A percentile compares a stretch with the other conserved stretches of the same genome.
Evolutionary conservation across 2,888 invertebrate genomes (phyloP).

Genomic region (Hybos culiciformis): DNA sequence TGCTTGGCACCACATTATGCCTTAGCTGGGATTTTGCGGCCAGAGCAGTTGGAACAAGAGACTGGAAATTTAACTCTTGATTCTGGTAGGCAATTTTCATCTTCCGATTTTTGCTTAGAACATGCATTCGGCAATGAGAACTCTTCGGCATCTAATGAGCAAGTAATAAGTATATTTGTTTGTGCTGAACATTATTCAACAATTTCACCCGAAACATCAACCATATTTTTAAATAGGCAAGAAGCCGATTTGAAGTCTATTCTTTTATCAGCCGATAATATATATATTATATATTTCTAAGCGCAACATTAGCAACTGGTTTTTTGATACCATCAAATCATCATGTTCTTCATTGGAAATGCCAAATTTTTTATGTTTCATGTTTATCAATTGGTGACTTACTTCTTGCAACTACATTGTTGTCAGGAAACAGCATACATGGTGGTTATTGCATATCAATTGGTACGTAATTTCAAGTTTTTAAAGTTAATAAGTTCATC

Average conservation of each 20-base stretch:
- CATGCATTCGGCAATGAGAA: no score
- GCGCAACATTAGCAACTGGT: constrained; percentile 65
- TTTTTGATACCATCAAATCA: constrained; percentile 68
- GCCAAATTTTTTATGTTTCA: constrained; percentile 69
- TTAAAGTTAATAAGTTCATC: no score
- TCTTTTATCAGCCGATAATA: no score
- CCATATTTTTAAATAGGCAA: no score
- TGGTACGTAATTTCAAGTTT: background rate
- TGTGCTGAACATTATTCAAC: constrained; percentile 44
- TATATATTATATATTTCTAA: constrained; percentile 67
- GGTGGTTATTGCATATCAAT: background rate
- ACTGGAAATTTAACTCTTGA: constrained; percentile 40
- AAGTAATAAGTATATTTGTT: constrained; percentile 48
- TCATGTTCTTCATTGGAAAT: constrained; percentile 78
- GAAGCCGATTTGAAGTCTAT: no score
- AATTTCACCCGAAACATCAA: constrained; percentile 15
- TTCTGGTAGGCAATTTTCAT: constrained; percentile 28
- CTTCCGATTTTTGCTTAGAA: constrained; percentile 19
- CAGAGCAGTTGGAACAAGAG: constrained; percentile 39
- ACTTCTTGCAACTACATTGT: constrained; percentile 62
- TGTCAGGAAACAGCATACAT: constrained; percentile 38
- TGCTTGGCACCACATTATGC: constrained; percentile 23
- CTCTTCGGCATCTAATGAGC: no score
- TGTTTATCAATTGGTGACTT: constrained; percentile 71
- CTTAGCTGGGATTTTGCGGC: constrained; percentile 39